Conservation (phyloP, 2,113 vertebrate genomes). For the Microtus montanus region DNA sequence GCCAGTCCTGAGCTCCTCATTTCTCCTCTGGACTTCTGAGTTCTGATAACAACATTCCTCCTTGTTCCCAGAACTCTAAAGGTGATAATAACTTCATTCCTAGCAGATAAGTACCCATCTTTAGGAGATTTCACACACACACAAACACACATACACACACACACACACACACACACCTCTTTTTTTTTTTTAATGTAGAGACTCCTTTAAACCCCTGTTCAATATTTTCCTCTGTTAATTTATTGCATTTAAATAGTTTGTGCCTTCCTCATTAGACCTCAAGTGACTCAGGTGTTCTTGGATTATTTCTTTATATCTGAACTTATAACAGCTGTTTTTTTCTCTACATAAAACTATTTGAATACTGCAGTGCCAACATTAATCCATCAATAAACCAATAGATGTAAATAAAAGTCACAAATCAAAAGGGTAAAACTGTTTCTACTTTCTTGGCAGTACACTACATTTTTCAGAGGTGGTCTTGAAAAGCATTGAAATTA, state of each 20-base stretch:
- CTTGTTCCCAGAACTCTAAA: not conserved
- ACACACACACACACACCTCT: too few species aligned
- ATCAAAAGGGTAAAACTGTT: conserved; percentile 27
- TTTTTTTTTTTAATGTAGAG: not conserved
- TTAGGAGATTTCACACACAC: not conserved
- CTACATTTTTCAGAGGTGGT: not conserved
- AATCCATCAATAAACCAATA: conserved; percentile 36
- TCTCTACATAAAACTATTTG: conserved; percentile 23
- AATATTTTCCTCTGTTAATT: not conserved
- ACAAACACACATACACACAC: not conserved
- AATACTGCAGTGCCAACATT: conserved; percentile 4
- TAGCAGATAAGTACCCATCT: not conserved
- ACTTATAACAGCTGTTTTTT: conserved; percentile 47
- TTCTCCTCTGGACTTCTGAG: not conserved
- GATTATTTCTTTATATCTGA: conserved; percentile 7
- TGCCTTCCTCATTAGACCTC: not conserved
- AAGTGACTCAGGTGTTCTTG: not conserved
- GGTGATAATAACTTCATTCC: not conserved
- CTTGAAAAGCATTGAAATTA: conserved; percentile 28
- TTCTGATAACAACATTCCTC: not conserved
- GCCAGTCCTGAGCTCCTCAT: not conserved
- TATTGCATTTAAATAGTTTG: not conserved
- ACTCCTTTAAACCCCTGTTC: not conserved
- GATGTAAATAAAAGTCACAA: conserved; percentile 25
- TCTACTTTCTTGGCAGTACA: conserved; percentile 10